phyloP scores from a whole-genome alignment of 2,113 vertebrate species.

The Pluvialis apricaria region DNA sequence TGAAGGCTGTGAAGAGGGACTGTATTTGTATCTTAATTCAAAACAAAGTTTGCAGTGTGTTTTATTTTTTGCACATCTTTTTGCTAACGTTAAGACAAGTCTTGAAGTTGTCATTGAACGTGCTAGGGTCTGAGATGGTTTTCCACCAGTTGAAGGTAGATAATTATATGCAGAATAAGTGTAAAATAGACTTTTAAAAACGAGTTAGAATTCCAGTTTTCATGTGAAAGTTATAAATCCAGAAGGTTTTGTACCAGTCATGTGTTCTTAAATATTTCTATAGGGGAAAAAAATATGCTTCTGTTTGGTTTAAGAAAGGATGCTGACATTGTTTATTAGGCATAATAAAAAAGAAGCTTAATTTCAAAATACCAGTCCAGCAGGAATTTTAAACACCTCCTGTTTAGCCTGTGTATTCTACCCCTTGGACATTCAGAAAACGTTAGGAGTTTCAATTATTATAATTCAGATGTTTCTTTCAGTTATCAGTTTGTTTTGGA shows the following conservation, averaged over 20 bases:
- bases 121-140: neutral
- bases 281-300: neutral
- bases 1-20: neutral
- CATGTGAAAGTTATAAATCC: neutral
- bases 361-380: neutral
- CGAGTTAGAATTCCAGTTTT: neutral
- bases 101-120: neutral
- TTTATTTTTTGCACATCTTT: neutral
- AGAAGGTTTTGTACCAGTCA: neutral
- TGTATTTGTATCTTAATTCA: neutral
- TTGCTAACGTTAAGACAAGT: neutral
- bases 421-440: neutral
- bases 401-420: neutral
- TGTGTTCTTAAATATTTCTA: neutral
- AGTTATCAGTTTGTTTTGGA: neutral
- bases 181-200: neutral
- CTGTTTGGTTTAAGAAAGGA: neutral
- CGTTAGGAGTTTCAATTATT: neutral
- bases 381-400: neutral
- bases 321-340: neutral
- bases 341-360: neutral
- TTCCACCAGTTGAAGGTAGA: neutral
- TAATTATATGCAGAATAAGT: neutral
- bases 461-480: neutral
- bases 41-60: neutral